These are phyloP conservation scores for Seladonia tumulorum DNA, from an alignment of 2,888 invertebrate genomes.

Conservation along the genomic window DNA sequence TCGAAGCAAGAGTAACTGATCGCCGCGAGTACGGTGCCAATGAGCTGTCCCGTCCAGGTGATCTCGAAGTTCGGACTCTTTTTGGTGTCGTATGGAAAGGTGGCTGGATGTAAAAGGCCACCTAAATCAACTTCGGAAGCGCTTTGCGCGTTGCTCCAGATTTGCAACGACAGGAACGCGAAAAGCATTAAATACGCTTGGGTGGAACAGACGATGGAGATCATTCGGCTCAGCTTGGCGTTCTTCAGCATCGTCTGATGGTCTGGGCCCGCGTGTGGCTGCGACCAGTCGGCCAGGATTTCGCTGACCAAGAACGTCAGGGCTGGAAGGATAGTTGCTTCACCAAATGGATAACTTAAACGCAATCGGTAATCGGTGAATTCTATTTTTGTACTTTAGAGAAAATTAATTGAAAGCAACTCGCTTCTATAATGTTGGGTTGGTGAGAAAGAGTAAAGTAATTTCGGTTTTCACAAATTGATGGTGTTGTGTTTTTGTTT, in stretches of 20 bases:
- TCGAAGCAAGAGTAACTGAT: slow-evolving; percentile 73
- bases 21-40: slow-evolving; percentile 66
- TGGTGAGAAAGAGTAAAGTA: too few relatives aligned
- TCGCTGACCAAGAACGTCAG: slow-evolving; percentile 30
- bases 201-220: slow-evolving; percentile 61
- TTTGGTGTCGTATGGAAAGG: slow-evolving; percentile 72
- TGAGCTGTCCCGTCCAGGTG: slow-evolving; percentile 72
- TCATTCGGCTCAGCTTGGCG: slow-evolving; percentile 61
- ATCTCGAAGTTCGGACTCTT: slow-evolving; percentile 68
- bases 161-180: slow-evolving; percentile 47
- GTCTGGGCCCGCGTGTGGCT: slow-evolving; percentile 40
- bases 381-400: neutral
- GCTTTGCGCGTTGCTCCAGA: slow-evolving; percentile 37
- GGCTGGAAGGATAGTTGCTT: slow-evolving; percentile 9
- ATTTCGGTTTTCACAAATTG: too few relatives aligned
- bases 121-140: slow-evolving; percentile 43
- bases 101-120: slow-evolving; percentile 43
- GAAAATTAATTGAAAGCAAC: too few relatives aligned
- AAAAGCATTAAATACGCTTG: slow-evolving; percentile 45
- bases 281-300: slow-evolving; percentile 64
- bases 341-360: neutral
- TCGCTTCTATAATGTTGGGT: too few relatives aligned
- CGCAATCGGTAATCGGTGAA: too few relatives aligned
- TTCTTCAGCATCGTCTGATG: slow-evolving; percentile 61
- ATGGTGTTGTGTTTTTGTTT: too few relatives aligned